These are phyloP conservation scores for Escarpia spicata DNA, from an alignment of 2,888 invertebrate species.

Conservation along the genomic window DNA sequence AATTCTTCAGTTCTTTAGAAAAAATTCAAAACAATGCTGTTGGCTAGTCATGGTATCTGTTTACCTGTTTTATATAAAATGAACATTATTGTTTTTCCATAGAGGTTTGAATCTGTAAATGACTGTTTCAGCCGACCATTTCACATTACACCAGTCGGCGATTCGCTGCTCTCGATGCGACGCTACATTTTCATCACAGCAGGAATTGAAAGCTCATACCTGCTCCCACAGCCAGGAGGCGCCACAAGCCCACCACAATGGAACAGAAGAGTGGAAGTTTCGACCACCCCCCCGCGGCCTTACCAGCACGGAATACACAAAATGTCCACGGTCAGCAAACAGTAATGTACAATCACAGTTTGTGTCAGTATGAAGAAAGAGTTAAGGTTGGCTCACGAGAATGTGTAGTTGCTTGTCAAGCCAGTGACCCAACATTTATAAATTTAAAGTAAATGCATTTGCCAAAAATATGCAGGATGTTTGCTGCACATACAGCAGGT, in stretches of 20 bases:
- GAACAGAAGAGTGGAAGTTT: constrained; percentile 66
- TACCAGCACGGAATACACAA: constrained; percentile 73
- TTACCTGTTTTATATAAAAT: neutral
- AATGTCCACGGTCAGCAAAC: constrained; percentile 71
- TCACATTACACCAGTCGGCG: neutral
- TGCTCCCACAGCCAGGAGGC: neutral
- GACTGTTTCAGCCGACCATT: neutral
- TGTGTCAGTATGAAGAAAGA: no score
- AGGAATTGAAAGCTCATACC: neutral
- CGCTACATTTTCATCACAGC: neutral
- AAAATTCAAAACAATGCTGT: neutral
- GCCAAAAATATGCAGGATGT: no score
- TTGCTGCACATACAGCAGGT: no score
- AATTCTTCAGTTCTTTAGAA: neutral
- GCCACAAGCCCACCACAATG: constrained; percentile 17
- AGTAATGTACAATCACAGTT: no score
- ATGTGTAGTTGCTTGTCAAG: no score
- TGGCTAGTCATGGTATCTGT: neutral
- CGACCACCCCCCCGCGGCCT: constrained; percentile 77
- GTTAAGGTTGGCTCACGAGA: no score
- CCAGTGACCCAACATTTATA: no score
- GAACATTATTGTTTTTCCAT: neutral
- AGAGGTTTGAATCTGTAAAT: no score
- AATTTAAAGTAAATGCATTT: no score
- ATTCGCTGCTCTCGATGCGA: neutral